A percentile compares a stretch with the other conserved stretches of the same genome.
Evolutionary conservation across 2,888 invertebrate species (phyloP).

Genomic region (Drepanosiphum platanoidis): DNA sequence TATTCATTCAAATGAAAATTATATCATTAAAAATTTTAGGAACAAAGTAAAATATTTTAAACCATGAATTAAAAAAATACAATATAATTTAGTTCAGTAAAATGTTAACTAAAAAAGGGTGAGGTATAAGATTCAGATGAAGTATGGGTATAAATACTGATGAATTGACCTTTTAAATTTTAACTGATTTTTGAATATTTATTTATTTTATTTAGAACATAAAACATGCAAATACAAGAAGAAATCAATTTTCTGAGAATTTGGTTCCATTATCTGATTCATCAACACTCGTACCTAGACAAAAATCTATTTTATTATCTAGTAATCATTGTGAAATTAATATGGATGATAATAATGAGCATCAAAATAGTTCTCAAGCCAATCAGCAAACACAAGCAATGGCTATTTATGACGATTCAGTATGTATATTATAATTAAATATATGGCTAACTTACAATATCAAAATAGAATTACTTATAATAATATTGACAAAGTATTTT

Average conservation of each 20-base stretch:
- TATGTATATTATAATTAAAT: not conserved
- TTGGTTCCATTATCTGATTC: conserved; percentile 51
- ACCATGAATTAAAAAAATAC: too few relatives aligned
- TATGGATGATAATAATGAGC: conserved; percentile 68
- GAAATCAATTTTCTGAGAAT: conserved; percentile 83
- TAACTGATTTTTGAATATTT: too few relatives aligned
- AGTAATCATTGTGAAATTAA: conserved; percentile 76
- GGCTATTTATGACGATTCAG: conserved; percentile 81
- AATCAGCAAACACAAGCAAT: conserved; percentile 72
- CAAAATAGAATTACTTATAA: not conserved
- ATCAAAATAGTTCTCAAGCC: conserved; percentile 63
- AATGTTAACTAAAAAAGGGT: too few relatives aligned
- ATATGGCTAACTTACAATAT: not conserved
- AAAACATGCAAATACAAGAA: conserved; percentile 90
- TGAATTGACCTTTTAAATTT: too few relatives aligned
- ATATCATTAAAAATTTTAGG: too few relatives aligned
- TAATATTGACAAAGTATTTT: not conserved
- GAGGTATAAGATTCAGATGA: too few relatives aligned
- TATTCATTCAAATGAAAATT: too few relatives aligned
- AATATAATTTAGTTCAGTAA: too few relatives aligned
- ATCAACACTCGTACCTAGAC: conserved; percentile 47
- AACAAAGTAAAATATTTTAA: too few relatives aligned
- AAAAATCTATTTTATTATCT: conserved; percentile 67
- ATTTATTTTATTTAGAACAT: conserved; percentile 73
- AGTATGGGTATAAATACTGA: too few relatives aligned